These are phyloP conservation scores for Hetaerina americana DNA, from an alignment of 1,140 invertebrate species.

Conservation along the genomic window DNA sequence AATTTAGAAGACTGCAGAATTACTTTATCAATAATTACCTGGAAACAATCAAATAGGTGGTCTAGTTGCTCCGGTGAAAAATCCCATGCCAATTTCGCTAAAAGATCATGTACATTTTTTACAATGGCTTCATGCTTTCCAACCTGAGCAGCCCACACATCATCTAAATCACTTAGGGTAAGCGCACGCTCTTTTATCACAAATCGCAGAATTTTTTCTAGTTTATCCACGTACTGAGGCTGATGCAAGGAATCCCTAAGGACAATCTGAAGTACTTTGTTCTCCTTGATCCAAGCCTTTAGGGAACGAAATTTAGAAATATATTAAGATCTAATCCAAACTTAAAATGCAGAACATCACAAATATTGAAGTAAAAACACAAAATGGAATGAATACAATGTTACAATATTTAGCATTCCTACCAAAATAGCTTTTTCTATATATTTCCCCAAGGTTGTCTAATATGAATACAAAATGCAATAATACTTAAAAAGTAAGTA, in stretches of 20 bases:
- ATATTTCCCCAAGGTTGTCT: no score
- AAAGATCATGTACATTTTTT: slow-evolving; percentile 91
- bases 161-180: slow-evolving; percentile 81
- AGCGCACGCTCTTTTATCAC: slow-evolving; percentile 91
- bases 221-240: slow-evolving; percentile 93
- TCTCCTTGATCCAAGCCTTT: slow-evolving; percentile 93
- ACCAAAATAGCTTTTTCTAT: no score
- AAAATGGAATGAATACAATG: no score
- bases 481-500: no score
- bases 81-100: slow-evolving; percentile 96
- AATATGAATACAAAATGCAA: no score
- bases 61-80: slow-evolving; percentile 94
- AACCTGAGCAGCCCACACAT: slow-evolving; percentile 90
- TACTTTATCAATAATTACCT: slow-evolving; percentile 40
- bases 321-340: no score
- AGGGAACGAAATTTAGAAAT: no score
- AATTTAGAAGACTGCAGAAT: not conserved
- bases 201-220: slow-evolving; percentile 94
- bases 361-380: no score
- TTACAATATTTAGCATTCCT: no score
- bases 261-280: slow-evolving; percentile 90
- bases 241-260: slow-evolving; percentile 91
- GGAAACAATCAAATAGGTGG: slow-evolving; percentile 95
- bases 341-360: no score
- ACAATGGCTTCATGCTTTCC: slow-evolving; percentile 93